A percentile compares a stretch with the other conserved stretches of the same genome.
Conservation (phyloP, 2,113 vertebrate species). For the Lepisosteus osseus region DNA sequence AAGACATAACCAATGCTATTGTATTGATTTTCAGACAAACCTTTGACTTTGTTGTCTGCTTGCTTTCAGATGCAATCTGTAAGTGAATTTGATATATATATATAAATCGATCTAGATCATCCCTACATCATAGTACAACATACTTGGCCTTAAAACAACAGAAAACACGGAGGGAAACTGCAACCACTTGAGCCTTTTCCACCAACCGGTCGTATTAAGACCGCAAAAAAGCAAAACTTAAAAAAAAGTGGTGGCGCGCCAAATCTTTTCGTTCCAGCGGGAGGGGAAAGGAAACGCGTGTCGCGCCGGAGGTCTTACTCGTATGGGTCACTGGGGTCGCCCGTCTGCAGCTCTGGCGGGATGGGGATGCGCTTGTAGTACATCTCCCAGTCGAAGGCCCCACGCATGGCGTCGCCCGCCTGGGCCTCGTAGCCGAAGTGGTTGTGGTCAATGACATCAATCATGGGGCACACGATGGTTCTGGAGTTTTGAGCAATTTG, state of each 20-base stretch:
- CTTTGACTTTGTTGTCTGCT: no score
- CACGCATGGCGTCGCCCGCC: slow-evolving; percentile 85
- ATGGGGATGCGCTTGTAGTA: slow-evolving; percentile 91
- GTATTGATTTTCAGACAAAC: no score
- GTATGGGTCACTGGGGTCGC: slow-evolving; percentile 84
- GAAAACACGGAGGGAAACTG: no score
- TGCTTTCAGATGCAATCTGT: no score
- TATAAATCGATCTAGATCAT: no score
- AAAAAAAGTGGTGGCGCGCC: neutral
- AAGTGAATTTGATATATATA: no score
- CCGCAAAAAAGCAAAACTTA: no score
- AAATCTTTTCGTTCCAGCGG: neutral
- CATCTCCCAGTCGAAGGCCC: slow-evolving; percentile 92
- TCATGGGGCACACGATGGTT: slow-evolving; percentile 91
- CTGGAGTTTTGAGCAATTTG: slow-evolving; percentile 85
- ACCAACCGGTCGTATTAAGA: no score
- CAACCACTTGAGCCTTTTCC: no score
- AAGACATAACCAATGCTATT: no score
- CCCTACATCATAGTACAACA: no score
- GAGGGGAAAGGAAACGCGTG: neutral
- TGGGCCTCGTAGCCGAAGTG: slow-evolving; percentile 89
- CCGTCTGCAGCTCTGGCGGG: slow-evolving; percentile 78
- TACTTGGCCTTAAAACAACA: no score
- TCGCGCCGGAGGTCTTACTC: slow-evolving; percentile 69
- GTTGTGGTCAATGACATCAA: slow-evolving; percentile 91